A percentile compares a stretch with the other conserved stretches of the same genome.
These are phyloP conservation scores for Aspidoscelis tigris DNA, from an alignment of 2,113 vertebrate species.

Conservation along the genomic window DNA sequence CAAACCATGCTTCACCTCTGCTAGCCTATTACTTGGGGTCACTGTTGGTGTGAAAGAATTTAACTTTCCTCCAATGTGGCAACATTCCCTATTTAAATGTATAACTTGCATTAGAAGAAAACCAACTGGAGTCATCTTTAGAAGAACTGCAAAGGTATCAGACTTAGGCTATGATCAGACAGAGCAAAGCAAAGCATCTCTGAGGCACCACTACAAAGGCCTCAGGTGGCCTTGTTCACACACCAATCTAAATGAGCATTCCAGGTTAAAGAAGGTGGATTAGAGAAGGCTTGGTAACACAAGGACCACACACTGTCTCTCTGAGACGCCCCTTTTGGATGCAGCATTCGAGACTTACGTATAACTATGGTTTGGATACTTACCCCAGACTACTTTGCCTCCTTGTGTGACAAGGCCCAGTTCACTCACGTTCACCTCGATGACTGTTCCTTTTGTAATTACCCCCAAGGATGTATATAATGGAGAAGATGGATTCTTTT, in stretches of 20 bases:
- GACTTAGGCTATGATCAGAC: neutral
- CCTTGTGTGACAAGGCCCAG: conserved; percentile 96
- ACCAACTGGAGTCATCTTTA: neutral
- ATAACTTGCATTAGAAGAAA: neutral
- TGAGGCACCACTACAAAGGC: no score
- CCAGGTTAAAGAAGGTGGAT: no score
- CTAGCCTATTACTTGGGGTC: neutral
- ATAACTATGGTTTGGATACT: conserved; percentile 63
- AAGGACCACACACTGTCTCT: no score
- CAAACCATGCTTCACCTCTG: neutral
- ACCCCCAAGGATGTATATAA: conserved; percentile 95
- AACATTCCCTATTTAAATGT: neutral
- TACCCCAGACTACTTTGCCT: conserved; percentile 98
- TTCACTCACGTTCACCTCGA: conserved; percentile 97
- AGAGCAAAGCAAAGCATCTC: neutral
- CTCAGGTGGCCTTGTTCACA: no score
- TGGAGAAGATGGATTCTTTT: conserved; percentile 97
- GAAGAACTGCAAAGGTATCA: neutral
- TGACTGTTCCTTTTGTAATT: conserved; percentile 95
- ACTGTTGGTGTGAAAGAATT: neutral
- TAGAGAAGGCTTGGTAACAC: no score
- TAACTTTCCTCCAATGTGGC: neutral
- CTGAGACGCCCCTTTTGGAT: no score
- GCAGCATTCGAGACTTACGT: neutral
- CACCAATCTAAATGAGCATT: no score